Percentiles rank a stretch among this genome's conserved stretches.
These are phyloP conservation scores for Agriopis aurantiaria DNA, from an alignment of 2,888 invertebrate genomes.

Conservation along the genomic window DNA sequence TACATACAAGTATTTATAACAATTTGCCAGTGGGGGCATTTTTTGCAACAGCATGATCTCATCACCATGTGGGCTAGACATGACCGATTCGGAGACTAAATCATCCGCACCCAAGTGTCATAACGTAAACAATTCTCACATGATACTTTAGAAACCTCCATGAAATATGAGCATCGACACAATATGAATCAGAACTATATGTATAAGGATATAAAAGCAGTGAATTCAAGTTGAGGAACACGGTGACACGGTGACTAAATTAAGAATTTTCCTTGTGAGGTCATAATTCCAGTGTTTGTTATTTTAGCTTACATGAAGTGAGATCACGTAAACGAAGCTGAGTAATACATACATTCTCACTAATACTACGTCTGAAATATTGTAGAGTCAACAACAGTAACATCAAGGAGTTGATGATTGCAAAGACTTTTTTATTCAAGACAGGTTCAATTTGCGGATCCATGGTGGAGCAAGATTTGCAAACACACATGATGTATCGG, in stretches of 20 bases:
- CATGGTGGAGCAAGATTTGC: too few relatives aligned
- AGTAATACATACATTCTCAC: constrained; percentile 6
- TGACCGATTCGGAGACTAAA: constrained; percentile 43
- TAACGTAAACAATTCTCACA: constrained; percentile 42
- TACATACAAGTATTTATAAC: constrained; percentile 27
- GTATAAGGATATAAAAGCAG: background rate
- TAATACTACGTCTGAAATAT: background rate
- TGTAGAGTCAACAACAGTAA: too few relatives aligned
- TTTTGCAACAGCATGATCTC: constrained; percentile 63
- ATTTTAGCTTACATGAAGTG: constrained; percentile 15
- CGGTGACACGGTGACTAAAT: constrained; percentile 20
- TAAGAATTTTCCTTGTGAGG: constrained; percentile 29
- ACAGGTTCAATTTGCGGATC: too few relatives aligned
- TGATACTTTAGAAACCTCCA: constrained; percentile 19
- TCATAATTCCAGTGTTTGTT: constrained; percentile 11
- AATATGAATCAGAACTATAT: constrained; percentile 20
- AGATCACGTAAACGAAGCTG: constrained; percentile 24
- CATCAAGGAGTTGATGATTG: background rate
- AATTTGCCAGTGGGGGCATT: constrained; percentile 43
- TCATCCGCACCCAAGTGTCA: constrained; percentile 35
- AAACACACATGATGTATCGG: too few relatives aligned
- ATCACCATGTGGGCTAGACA: constrained; percentile 59
- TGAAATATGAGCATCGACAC: constrained; percentile 13
- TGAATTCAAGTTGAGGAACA: constrained; percentile 13
- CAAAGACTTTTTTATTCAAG: background rate